phyloP scores from a whole-genome alignment of 2,113 vertebrate species.

The Redunca redunca region DNA sequence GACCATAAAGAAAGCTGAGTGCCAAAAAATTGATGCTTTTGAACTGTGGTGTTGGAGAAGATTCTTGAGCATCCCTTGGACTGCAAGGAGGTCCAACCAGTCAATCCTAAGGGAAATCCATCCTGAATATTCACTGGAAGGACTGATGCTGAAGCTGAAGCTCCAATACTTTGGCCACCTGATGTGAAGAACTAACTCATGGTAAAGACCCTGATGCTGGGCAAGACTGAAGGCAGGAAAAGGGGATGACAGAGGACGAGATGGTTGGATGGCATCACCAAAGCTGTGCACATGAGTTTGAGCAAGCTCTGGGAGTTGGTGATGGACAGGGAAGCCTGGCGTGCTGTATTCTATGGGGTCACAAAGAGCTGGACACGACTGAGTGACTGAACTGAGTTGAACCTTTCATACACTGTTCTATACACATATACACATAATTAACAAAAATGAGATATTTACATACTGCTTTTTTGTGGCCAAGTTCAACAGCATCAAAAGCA shows the following conservation, averaged over 20 bases:
- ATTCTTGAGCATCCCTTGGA: neutral
- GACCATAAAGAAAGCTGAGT: neutral
- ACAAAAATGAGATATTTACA: neutral
- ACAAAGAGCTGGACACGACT: neutral
- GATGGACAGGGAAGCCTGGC: neutral
- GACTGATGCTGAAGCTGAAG: neutral
- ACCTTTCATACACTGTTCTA: neutral
- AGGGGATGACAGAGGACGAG: neutral
- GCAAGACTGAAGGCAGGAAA: neutral
- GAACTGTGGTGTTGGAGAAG: neutral
- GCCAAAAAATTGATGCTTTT: neutral
- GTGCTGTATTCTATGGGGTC: neutral
- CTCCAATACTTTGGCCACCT: neutral
- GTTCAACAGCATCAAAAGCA: neutral
- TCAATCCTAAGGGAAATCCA: neutral
- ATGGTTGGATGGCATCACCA: neutral
- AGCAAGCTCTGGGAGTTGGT: neutral
- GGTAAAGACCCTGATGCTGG: neutral
- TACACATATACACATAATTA: neutral
- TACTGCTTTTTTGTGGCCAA: neutral
- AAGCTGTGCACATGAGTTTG: neutral
- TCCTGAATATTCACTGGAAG: neutral
- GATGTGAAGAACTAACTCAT: neutral
- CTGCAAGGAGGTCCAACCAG: neutral
- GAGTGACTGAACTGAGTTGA: neutral